Evolutionary conservation across 30 jellyfish, hydroid and myxozoan species (phyloP), one percentile per base, ranked within the genome.

Genomic region (Aurelia aurita complex sp. Pacific): DNA sequence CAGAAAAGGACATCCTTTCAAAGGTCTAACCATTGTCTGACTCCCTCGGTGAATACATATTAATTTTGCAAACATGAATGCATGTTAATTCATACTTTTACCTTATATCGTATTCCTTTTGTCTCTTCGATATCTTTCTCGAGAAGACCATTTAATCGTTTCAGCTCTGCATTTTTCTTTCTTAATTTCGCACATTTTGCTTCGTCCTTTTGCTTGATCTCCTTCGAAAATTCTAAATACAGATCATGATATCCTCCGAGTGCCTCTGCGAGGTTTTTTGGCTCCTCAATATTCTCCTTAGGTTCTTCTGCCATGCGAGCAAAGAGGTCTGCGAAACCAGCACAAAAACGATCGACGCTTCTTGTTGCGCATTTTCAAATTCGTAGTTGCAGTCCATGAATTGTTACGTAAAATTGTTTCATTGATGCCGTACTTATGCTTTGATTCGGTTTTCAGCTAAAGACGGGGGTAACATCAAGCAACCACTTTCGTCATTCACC

Each of bases 91-190:
- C 19, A 15, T 42, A 43, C 6, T 0, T 15, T 46, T 59, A 79
- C 89, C 89, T 79, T 42, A 17, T 57, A 10, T 10, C 32, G 72
- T 12, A 1, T 64, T 16, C 5, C 1, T 59, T 5, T 64, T 18
- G 89, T 64, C 16, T 79, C 89, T 10, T 18, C 19, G 80, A 79
- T 79, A 40, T 79, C 79, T 32, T 79, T 79, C 57, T 33, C 50
- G 65, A 79, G 73, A 8, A 57, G 53, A 6, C 67, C 89, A 43
- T 79, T 79, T 35, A 79, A 38, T 29, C 69, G 51, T 43, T 23
- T 79, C 69, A 79, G 69, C 33, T 42, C 64, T 36, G 59, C 67
- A 70, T 65, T 79, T 60, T 66, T 64, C 57, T 65, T 66, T 43
- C 38, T 43, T 43, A 79, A 15, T 40, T 79, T 43, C 32, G 33